A percentile compares a stretch with the other conserved stretches of the same genome.
Evolutionary conservation across 2,888 invertebrate genomes (phyloP).

Genomic region (Rosalia funebris): DNA sequence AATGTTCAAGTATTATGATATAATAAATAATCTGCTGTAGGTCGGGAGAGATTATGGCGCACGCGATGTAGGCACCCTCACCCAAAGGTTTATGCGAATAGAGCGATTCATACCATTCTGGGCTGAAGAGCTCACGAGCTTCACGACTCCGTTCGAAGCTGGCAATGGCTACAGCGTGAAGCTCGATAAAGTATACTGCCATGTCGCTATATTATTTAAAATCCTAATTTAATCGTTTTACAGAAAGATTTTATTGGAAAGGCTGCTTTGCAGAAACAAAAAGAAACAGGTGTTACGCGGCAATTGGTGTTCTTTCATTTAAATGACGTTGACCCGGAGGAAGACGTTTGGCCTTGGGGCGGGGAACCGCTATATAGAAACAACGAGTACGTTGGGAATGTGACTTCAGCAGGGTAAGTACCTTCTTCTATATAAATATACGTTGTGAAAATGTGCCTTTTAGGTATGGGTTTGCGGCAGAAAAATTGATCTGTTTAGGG

Average conservation of each 20-base stretch:
- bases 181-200: conserved; percentile 62
- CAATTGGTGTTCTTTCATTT: conserved; percentile 73
- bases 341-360: conserved; percentile 76
- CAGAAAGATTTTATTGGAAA: conserved; percentile 74
- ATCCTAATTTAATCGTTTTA: conserved; percentile 13
- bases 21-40: conserved; percentile 44
- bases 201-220: background rate
- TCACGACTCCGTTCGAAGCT: conserved; percentile 72
- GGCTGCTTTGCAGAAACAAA: conserved; percentile 70
- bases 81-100: conserved; percentile 74
- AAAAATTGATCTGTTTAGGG: conserved; percentile 73
- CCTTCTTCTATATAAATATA: conserved; percentile 4
- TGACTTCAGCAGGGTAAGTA: conserved; percentile 72
- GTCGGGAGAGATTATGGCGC: conserved; percentile 75
- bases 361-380: conserved; percentile 76
- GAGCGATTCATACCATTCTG: conserved; percentile 79
- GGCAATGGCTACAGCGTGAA: conserved; percentile 71
- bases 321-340: conserved; percentile 71
- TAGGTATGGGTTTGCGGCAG: conserved; percentile 74
- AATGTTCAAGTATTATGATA: background rate
- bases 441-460: conserved; percentile 34
- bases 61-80: conserved; percentile 74
- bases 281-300: conserved; percentile 69
- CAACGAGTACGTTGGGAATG: conserved; percentile 72
- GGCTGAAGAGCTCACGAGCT: conserved; percentile 74